Percentiles rank a stretch among this genome's conserved stretches.
These are phyloP conservation scores for Mystacides longicornis DNA, from an alignment of 2,888 invertebrate species.

Conservation along the genomic window DNA sequence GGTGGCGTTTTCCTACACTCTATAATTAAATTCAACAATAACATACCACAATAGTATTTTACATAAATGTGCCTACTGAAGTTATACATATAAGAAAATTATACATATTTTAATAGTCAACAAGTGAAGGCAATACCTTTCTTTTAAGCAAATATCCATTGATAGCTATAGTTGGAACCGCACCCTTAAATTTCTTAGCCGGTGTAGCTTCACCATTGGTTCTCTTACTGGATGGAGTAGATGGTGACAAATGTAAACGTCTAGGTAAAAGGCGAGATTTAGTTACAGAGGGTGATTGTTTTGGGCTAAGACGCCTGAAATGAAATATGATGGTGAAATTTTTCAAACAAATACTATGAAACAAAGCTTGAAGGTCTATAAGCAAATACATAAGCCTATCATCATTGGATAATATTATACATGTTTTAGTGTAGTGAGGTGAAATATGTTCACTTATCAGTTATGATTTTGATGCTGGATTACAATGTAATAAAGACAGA, in stretches of 20 bases:
- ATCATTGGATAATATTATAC: no score
- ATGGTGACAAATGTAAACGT: slow-evolving; percentile 17
- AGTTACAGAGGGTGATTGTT: slow-evolving; percentile 14
- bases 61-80: background rate
- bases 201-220: background rate
- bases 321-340: no score
- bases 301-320: slow-evolving; percentile 21
- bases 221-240: background rate
- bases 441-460: no score
- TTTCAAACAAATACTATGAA: no score
- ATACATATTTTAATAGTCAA: no score
- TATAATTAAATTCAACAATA: background rate
- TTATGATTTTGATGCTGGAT: no score
- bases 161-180: slow-evolving; percentile 15
- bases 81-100: no score
- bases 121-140: slow-evolving; percentile 5
- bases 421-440: no score
- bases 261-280: slow-evolving; percentile 16
- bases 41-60: background rate
- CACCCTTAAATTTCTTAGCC: slow-evolving; percentile 17
- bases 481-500: background rate
- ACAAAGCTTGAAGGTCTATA: no score
- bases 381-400: slow-evolving; percentile 30
- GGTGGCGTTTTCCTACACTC: slow-evolving; percentile 15
- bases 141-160: slow-evolving; percentile 21